Percentiles rank a stretch among this genome's conserved stretches.
These are phyloP conservation scores for Saccopteryx bilineata DNA, from an alignment of 2,113 vertebrate species.

Conservation along the genomic window DNA sequence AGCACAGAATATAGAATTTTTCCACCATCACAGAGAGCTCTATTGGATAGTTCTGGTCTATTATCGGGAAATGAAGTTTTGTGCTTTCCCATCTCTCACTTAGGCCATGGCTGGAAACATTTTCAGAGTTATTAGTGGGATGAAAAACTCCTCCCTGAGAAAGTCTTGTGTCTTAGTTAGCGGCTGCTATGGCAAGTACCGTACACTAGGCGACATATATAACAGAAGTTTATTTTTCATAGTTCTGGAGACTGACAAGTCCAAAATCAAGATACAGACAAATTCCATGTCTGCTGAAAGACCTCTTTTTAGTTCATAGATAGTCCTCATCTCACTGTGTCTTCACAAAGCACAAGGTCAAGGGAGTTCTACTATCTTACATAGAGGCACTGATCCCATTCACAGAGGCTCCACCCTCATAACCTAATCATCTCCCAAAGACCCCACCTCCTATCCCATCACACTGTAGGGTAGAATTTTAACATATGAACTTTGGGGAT, in stretches of 20 bases:
- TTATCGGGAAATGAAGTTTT: background rate
- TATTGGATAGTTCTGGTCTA: background rate
- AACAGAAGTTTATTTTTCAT: background rate
- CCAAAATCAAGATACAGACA: background rate
- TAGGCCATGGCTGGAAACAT: background rate
- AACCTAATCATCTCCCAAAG: background rate
- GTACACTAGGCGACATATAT: background rate
- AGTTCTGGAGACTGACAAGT: background rate
- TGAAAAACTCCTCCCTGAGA: background rate
- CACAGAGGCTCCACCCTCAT: background rate
- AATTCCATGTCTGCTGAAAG: background rate
- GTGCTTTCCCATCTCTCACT: constrained; percentile 12
- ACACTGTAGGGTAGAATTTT: background rate
- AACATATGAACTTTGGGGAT: background rate
- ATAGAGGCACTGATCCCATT: background rate
- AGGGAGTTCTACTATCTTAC: background rate
- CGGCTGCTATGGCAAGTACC: background rate
- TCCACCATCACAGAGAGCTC: background rate
- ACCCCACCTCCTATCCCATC: background rate
- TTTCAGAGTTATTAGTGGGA: background rate
- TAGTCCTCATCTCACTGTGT: background rate
- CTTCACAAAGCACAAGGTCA: background rate
- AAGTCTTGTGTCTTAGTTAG: background rate
- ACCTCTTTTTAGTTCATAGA: background rate
- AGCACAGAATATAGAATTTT: background rate